phyloP scores from a whole-genome alignment of 2,797 vertebrate species.

The Mycteria americana region DNA sequence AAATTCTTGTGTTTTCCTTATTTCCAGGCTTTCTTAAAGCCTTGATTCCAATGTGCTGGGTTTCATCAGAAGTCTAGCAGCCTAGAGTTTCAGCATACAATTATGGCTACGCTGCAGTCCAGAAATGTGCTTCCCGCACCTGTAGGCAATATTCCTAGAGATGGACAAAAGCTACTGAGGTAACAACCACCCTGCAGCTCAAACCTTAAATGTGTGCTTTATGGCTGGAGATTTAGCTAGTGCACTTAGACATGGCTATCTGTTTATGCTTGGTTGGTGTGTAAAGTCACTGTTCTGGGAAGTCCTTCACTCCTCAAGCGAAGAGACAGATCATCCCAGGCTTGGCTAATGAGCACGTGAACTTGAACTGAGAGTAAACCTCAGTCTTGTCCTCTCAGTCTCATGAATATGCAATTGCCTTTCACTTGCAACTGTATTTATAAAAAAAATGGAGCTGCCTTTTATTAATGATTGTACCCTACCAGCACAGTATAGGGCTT shows the following conservation, averaged over 20 bases:
- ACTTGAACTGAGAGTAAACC: neutral
- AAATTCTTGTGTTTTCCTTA: neutral
- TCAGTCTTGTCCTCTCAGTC: neutral
- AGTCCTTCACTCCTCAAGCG: neutral
- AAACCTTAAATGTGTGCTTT: neutral
- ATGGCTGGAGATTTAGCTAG: neutral
- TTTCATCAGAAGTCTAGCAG: neutral
- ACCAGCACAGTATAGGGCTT: neutral
- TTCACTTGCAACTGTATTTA: neutral
- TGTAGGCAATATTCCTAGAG: neutral
- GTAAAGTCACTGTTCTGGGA: neutral
- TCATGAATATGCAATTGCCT: neutral
- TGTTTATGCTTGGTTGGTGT: neutral
- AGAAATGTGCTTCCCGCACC: neutral
- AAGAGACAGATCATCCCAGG: neutral
- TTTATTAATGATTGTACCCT: neutral
- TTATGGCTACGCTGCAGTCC: neutral
- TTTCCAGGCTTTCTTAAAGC: neutral
- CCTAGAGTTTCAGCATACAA: neutral
- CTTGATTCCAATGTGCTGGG: neutral
- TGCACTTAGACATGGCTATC: neutral
- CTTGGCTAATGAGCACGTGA: neutral
- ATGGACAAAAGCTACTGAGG: neutral
- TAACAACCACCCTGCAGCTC: neutral
- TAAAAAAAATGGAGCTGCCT: neutral